These are phyloP conservation scores for Asobara japonica DNA, from an alignment of 1,140 invertebrate species.

Conservation along the genomic window DNA sequence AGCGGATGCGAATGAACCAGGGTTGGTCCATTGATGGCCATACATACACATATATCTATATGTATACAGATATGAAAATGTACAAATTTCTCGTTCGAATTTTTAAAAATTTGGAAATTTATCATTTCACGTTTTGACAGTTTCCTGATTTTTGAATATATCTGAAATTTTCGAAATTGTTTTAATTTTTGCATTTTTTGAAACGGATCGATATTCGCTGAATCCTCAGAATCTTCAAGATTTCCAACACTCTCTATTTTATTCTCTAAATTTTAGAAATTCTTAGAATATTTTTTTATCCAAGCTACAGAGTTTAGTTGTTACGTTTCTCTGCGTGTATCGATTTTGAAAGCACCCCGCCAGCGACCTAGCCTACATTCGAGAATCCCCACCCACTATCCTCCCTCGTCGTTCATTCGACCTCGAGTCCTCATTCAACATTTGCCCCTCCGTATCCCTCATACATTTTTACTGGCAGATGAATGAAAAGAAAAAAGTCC, in stretches of 20 bases:
- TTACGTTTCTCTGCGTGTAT: constrained; percentile 49
- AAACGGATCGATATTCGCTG: not conserved
- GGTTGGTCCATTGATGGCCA: constrained; percentile 1
- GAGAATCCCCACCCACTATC: constrained; percentile 40
- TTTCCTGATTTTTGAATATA: no score
- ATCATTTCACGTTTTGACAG: no score
- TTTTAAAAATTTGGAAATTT: no score
- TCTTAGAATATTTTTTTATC: no score
- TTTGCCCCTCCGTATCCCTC: constrained; percentile 38
- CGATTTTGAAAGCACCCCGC: constrained; percentile 63
- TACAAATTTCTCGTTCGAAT: no score
- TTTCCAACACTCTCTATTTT: no score
- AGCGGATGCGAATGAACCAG: not conserved
- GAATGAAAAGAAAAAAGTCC: not conserved
- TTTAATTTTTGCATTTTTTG: not conserved
- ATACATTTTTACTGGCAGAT: not conserved
- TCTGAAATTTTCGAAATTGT: no score
- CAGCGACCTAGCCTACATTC: constrained; percentile 60
- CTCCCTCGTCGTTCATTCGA: constrained; percentile 29
- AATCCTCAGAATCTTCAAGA: no score
- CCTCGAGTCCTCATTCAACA: constrained; percentile 55
- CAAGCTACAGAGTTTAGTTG: not conserved
- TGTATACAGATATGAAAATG: no score
- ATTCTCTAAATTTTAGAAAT: no score
- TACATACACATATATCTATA: no score